Conservation (phyloP, 2,888 invertebrate species). For the Pycnomerus fuliginosus region DNA sequence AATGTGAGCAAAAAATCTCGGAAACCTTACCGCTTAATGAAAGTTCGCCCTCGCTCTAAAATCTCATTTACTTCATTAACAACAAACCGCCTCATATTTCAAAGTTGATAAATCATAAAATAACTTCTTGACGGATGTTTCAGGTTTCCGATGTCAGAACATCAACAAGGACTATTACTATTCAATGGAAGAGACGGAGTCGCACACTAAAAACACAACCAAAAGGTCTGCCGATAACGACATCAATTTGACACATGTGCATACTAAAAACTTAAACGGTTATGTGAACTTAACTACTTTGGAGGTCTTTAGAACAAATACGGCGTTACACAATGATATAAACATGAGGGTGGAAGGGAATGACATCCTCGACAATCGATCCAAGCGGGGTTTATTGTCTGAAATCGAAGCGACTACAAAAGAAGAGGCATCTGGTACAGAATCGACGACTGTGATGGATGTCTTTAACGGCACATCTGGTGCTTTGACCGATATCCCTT, state of each 20-base stretch:
- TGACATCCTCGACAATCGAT: slow-evolving; percentile 10
- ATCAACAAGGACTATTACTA: slow-evolving; percentile 1
- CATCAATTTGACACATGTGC: slow-evolving; percentile 19
- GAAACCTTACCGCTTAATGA: no score
- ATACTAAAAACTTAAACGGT: slow-evolving; percentile 22
- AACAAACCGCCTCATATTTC: no score
- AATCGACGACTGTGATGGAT: slow-evolving; percentile 16
- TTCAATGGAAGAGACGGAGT: slow-evolving; percentile 1
- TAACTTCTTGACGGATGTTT: background rate
- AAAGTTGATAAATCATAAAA: background rate
- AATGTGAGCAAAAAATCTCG: no score
- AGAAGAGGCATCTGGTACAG: slow-evolving; percentile 12
- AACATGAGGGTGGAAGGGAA: slow-evolving; percentile 4
- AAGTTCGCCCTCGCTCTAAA: no score
- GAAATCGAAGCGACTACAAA: slow-evolving; percentile 7
- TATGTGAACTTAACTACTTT: slow-evolving; percentile 21
- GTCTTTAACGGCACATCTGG: slow-evolving; percentile 18
- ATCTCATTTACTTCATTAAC: no score
- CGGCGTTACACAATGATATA: slow-evolving; percentile 9
- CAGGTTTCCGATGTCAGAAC: no score
- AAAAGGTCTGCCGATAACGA: slow-evolving; percentile 9
- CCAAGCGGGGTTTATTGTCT: slow-evolving; percentile 10
- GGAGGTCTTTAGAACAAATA: slow-evolving; percentile 15
- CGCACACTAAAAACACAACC: no score
- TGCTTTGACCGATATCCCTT: slow-evolving; percentile 5